These are phyloP conservation scores for Cyrtorhinus lividipennis DNA, from an alignment of 1,140 invertebrate species.

Conservation along the genomic window DNA sequence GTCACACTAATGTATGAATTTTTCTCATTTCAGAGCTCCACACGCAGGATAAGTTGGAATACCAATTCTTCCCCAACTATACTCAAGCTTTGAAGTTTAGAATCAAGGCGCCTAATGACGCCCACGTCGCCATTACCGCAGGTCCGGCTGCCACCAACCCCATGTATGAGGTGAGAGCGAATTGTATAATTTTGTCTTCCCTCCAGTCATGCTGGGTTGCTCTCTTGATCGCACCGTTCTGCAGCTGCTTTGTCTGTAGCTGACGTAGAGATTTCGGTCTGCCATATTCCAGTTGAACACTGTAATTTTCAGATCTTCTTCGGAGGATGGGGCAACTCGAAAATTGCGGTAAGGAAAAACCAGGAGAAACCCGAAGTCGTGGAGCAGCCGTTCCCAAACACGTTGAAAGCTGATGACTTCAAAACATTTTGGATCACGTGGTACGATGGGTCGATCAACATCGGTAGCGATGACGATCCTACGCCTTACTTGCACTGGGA, in stretches of 20 bases:
- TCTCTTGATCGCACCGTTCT: neutral
- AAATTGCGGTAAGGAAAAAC: slow-evolving; percentile 68
- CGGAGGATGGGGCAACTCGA: slow-evolving; percentile 68
- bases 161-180: slow-evolving; percentile 48
- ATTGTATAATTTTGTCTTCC: too few relatives aligned
- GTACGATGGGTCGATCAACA: slow-evolving; percentile 46
- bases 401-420: slow-evolving; percentile 51
- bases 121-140: slow-evolving; percentile 54
- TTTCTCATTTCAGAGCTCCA: slow-evolving; percentile 29
- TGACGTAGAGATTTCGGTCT: neutral
- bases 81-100: slow-evolving; percentile 54
- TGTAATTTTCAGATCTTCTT: slow-evolving; percentile 45
- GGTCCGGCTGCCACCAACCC: slow-evolving; percentile 46
- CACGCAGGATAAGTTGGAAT: slow-evolving; percentile 65
- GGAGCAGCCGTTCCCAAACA: slow-evolving; percentile 50
- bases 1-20: neutral
- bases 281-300: too few relatives aligned
- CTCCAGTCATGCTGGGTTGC: neutral
- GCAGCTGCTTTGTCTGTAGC: neutral
- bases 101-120: slow-evolving; percentile 59
- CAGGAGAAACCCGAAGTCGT: slow-evolving; percentile 60
- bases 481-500: slow-evolving; percentile 52
- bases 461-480: slow-evolving; percentile 50
- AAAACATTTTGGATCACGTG: slow-evolving; percentile 72
- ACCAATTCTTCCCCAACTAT: slow-evolving; percentile 56